Evolutionary conservation across 2,797 vertebrate genomes (phyloP).

Genomic region (Hypotaenidia philippensis): DNA sequence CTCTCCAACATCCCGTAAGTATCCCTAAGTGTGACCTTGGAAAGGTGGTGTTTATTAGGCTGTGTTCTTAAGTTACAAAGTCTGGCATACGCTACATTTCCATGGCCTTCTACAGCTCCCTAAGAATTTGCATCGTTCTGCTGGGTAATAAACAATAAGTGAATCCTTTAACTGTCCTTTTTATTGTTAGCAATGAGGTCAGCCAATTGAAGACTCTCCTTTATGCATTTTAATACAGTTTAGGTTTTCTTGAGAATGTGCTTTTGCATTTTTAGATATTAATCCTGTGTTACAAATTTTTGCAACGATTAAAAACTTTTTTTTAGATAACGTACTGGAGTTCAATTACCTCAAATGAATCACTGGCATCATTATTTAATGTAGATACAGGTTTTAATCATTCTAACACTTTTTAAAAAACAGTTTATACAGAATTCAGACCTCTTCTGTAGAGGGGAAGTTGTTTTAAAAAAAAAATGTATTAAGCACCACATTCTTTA

Average conservation of each 20-base stretch:
- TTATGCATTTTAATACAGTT: background rate
- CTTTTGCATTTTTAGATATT: background rate
- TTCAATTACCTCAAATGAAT: background rate
- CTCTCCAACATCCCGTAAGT: constrained; percentile 95
- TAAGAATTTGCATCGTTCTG: background rate
- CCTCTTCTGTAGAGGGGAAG: background rate
- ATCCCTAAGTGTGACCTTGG: background rate
- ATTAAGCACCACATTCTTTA: background rate
- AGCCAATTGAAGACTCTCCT: background rate
- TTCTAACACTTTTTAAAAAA: background rate
- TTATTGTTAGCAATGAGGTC: background rate
- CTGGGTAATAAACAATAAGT: background rate
- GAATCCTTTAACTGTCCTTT: background rate
- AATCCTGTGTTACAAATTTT: background rate
- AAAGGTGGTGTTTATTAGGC: background rate
- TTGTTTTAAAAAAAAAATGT: background rate
- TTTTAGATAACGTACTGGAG: background rate
- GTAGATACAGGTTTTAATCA: background rate
- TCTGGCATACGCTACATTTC: background rate
- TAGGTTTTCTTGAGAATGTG: background rate
- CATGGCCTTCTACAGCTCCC: background rate
- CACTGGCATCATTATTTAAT: background rate
- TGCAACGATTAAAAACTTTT: background rate
- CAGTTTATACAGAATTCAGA: background rate
- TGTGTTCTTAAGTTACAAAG: background rate